A percentile compares a stretch with the other conserved stretches of the same genome.
phyloP scores from a whole-genome alignment of 2,113 vertebrate species.

The Gavialis gangeticus region DNA sequence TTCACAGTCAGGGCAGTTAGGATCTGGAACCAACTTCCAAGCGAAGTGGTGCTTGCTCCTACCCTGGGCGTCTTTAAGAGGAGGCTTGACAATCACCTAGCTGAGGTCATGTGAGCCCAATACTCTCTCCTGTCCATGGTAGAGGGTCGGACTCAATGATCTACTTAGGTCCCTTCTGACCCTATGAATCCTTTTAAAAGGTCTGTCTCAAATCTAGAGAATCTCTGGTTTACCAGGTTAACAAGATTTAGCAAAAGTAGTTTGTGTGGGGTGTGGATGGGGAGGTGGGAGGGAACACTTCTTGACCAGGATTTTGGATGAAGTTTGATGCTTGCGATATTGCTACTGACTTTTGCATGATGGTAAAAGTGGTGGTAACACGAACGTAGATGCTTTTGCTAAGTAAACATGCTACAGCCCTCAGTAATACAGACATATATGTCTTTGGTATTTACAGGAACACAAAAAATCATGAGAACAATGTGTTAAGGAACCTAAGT shows the following conservation, averaged over 20 bases:
- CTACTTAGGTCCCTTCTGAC: too few relatives aligned
- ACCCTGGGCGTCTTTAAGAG: too few relatives aligned
- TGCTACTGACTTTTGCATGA: constrained; percentile 67
- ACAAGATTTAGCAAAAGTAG: constrained; percentile 52
- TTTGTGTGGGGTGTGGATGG: not conserved
- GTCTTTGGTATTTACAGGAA: not conserved
- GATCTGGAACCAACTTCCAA: too few relatives aligned
- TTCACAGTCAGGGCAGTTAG: too few relatives aligned
- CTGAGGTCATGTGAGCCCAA: too few relatives aligned
- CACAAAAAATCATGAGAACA: not conserved
- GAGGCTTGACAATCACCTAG: too few relatives aligned
- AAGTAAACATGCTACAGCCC: constrained; percentile 15
- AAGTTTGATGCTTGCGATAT: constrained; percentile 73
- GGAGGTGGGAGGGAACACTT: constrained; percentile 68
- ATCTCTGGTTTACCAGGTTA: constrained; percentile 70
- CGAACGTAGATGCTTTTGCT: constrained; percentile 45
- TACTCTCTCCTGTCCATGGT: too few relatives aligned
- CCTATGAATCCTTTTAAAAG: constrained; percentile 34
- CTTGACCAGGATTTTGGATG: constrained; percentile 70
- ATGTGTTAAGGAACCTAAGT: not conserved
- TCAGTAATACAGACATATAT: fast-evolving
- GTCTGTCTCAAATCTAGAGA: constrained; percentile 57
- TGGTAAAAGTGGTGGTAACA: constrained; percentile 58
- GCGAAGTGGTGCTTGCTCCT: too few relatives aligned
- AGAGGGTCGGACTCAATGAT: too few relatives aligned